A percentile compares a stretch with the other conserved stretches of the same genome.
Conservation (phyloP, 1,140 invertebrate genomes). For the Globodera ellingtonae region DNA sequence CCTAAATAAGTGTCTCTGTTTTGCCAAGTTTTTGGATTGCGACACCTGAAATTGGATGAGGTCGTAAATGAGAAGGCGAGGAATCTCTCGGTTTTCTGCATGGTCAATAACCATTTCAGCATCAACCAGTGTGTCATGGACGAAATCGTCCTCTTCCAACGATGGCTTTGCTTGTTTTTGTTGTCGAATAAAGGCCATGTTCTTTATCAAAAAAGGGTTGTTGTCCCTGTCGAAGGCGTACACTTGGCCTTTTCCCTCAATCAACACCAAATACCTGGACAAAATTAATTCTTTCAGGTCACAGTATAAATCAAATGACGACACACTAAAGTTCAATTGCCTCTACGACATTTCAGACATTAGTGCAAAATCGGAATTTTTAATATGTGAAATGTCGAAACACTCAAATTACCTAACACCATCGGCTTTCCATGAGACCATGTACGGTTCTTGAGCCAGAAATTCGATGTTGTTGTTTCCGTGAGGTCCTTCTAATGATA, state of each 20-base stretch:
- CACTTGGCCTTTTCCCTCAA: constrained; percentile 79
- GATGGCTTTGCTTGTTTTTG: background rate
- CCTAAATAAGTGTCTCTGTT: constrained; percentile 9
- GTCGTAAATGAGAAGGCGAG: constrained; percentile 92
- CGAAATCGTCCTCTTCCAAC: constrained; percentile 8
- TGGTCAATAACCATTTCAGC: constrained; percentile 93
- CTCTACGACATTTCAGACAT: no score
- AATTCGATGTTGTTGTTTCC: constrained; percentile 78
- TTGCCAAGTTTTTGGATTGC: constrained; percentile 20
- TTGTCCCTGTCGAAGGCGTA: constrained; percentile 95
- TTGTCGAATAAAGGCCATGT: constrained; percentile 75
- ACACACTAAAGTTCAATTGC: no score
- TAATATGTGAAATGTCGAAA: background rate
- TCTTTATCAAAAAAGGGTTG: constrained; percentile 83
- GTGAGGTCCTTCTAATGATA: constrained; percentile 78
- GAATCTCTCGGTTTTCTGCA: constrained; percentile 71
- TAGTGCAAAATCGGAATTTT: background rate
- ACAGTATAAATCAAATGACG: no score
- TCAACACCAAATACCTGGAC: constrained; percentile 90
- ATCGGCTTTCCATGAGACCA: constrained; percentile 98
- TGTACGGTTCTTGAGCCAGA: constrained; percentile 80
- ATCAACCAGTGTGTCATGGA: constrained; percentile 81
- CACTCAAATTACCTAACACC: constrained; percentile 76
- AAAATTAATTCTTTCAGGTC: background rate
- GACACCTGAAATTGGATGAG: constrained; percentile 79